These are phyloP conservation scores for Masnerella sp. DNA, from an alignment of 2,888 invertebrate species.

Conservation along the genomic window DNA sequence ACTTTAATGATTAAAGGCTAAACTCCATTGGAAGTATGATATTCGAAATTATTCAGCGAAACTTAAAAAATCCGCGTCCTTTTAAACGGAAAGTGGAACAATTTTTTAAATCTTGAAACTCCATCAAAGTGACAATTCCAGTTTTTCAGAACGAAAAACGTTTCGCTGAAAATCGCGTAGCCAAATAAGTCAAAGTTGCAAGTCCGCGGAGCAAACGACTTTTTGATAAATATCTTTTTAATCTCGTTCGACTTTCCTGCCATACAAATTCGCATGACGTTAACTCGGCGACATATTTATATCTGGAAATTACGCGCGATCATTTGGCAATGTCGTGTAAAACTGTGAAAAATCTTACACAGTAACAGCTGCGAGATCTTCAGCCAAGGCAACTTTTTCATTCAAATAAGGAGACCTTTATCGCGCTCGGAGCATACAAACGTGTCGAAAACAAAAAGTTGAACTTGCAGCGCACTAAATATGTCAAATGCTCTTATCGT, in stretches of 20 bases:
- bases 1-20: too few species aligned
- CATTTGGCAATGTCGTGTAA: conserved; percentile 23
- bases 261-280: background rate
- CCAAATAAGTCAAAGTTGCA: background rate
- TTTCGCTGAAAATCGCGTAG: background rate
- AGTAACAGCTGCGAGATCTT: conserved; percentile 33
- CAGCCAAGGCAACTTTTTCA: conserved; percentile 28
- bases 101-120: too few species aligned
- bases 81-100: too few species aligned
- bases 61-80: too few species aligned
- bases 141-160: too few species aligned
- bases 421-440: conserved; percentile 28
- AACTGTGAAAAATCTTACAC: conserved; percentile 35
- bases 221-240: conserved; percentile 4
- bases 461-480: conserved; percentile 20
- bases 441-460: conserved; percentile 31
- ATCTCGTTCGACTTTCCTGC: conserved; percentile 3
- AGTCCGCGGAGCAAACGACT: conserved; percentile 5
- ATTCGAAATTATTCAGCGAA: too few species aligned
- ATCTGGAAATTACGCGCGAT: conserved; percentile 23
- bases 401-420: conserved; percentile 36
- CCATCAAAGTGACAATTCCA: too few species aligned
- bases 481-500: conserved; percentile 32
- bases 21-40: too few species aligned
- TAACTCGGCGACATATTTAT: conserved; percentile 26